Conservation (phyloP, 2,113 vertebrate species). For the Seriola dumerili region DNA sequence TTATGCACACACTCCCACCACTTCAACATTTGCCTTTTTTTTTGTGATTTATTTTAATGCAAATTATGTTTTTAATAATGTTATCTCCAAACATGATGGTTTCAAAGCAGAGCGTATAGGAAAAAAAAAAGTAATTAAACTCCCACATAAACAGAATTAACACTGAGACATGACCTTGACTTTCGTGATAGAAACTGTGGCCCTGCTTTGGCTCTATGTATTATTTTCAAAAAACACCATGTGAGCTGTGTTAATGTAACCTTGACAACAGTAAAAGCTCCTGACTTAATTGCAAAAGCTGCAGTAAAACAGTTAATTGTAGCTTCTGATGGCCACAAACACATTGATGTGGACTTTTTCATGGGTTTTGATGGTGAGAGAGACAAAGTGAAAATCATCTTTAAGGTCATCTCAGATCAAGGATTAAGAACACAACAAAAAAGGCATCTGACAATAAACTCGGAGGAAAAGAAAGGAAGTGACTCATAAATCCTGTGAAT, state of each 20-base stretch:
- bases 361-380: background rate
- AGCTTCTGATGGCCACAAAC: background rate
- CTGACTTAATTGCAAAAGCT: too few species aligned
- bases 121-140: too few species aligned
- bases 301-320: background rate
- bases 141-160: too few species aligned
- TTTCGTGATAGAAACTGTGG: too few species aligned
- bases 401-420: constrained; percentile 1
- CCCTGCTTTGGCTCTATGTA: too few species aligned
- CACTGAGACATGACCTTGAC: too few species aligned
- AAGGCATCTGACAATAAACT: background rate
- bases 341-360: background rate
- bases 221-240: background rate
- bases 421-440: constrained; percentile 2
- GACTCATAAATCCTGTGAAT: background rate
- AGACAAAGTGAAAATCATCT: background rate
- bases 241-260: background rate
- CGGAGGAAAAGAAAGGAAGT: background rate
- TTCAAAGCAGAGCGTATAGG: too few species aligned
- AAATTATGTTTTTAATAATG: too few species aligned
- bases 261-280: background rate
- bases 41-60: too few species aligned
- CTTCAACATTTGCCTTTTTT: too few species aligned
- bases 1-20: too few species aligned
- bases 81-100: too few species aligned